phyloP scores from a whole-genome alignment of 2,797 vertebrate genomes.

The Phoxinus dragarum region DNA sequence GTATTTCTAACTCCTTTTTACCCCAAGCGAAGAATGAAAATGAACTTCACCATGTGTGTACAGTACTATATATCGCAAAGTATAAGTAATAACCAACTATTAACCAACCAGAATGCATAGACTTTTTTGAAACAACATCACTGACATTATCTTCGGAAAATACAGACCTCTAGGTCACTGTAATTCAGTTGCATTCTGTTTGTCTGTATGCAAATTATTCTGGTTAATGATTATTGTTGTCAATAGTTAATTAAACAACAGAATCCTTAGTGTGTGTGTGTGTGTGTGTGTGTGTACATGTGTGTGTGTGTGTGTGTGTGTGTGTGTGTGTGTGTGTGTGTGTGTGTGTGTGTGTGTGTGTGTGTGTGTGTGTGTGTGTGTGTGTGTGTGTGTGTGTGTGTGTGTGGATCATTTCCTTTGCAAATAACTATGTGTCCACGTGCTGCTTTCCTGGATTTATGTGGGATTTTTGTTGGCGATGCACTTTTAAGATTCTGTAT shows the following conservation, averaged over 20 bases:
- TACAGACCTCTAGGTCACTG: background rate
- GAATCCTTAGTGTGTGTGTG: background rate
- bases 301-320: no score
- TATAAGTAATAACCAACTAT: background rate
- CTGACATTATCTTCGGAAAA: background rate
- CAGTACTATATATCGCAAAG: background rate
- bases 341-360: no score
- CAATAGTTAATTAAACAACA: slow-evolving; percentile 14
- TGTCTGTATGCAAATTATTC: background rate
- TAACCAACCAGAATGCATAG: background rate
- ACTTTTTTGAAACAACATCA: background rate
- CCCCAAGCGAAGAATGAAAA: background rate
- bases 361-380: no score
- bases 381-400: background rate
- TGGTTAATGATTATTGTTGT: slow-evolving; percentile 25
- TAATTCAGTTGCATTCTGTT: slow-evolving; percentile 1
- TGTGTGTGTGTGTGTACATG: no score
- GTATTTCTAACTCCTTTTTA: background rate
- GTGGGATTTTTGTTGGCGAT: slow-evolving; percentile 40
- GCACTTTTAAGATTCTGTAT: slow-evolving; percentile 60
- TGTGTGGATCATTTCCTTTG: slow-evolving; percentile 5
- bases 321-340: no score
- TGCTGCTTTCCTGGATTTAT: slow-evolving; percentile 49
- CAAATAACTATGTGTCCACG: slow-evolving; percentile 38
- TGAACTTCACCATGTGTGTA: background rate